phyloP scores from a whole-genome alignment of 2,797 vertebrate genomes.

The Urocyon cinereoargenteus region DNA sequence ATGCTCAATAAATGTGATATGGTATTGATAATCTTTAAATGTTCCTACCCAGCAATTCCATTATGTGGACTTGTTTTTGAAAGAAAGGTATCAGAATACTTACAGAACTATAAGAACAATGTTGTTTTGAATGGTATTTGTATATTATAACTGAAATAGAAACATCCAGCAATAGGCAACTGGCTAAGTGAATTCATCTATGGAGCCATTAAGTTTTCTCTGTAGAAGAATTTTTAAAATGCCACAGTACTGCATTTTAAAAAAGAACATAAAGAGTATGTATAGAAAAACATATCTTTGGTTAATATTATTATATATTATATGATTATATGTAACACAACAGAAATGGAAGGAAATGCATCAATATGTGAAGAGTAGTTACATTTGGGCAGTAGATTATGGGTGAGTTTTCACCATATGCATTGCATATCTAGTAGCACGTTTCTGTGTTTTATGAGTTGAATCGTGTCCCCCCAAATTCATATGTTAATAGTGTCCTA shows the following conservation, averaged over 20 bases:
- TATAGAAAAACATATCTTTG: neutral
- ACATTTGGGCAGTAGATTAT: neutral
- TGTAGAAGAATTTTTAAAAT: neutral
- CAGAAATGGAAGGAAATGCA: neutral
- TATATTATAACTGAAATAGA: neutral
- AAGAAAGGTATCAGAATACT: neutral
- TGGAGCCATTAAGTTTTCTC: neutral
- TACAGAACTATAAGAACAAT: neutral
- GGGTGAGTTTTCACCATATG: neutral
- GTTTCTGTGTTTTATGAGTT: neutral
- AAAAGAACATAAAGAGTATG: neutral
- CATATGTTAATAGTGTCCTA: neutral
- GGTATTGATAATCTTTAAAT: neutral
- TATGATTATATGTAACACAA: neutral
- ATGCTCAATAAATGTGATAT: neutral
- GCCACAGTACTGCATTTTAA: neutral
- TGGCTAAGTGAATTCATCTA: neutral
- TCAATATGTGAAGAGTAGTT: neutral
- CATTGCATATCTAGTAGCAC: neutral
- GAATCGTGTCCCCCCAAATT: neutral
- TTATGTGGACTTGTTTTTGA: neutral
- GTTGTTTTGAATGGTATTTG: neutral
- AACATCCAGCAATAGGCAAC: neutral
- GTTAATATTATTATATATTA: neutral
- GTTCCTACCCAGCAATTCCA: neutral